Evolutionary conservation across 2,888 invertebrate genomes (phyloP).

Genomic region (Diploptera punctata): DNA sequence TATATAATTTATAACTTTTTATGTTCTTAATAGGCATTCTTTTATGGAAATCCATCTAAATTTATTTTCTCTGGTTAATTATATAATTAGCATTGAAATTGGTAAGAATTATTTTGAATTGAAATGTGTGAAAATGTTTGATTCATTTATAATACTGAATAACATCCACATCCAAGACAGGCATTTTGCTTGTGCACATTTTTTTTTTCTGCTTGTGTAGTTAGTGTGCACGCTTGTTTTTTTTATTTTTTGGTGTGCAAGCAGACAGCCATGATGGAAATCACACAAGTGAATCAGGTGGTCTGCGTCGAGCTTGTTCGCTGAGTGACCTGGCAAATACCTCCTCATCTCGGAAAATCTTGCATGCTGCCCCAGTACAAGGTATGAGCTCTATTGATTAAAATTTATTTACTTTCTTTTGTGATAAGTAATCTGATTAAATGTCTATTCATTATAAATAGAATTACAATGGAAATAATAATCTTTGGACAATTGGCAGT

Average conservation of each 20-base stretch:
- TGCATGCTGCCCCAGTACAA: constrained; percentile 36
- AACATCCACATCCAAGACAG: too few species aligned
- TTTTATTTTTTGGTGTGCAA: constrained; percentile 30
- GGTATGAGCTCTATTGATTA: constrained; percentile 28
- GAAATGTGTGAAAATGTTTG: background rate
- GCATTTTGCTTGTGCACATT: constrained; percentile 12
- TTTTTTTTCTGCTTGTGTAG: constrained; percentile 25
- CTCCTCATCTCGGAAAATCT: constrained; percentile 22
- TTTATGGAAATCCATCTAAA: too few species aligned
- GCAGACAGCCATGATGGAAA: constrained; percentile 56
- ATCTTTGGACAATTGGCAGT: too few species aligned
- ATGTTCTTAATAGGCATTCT: too few species aligned
- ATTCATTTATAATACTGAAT: too few species aligned
- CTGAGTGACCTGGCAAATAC: constrained; percentile 68
- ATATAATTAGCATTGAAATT: too few species aligned
- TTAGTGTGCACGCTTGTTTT: constrained; percentile 34
- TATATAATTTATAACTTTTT: too few species aligned
- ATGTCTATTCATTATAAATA: too few species aligned
- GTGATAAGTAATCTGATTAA: too few species aligned
- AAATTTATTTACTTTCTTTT: too few species aligned
- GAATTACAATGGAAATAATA: too few species aligned
- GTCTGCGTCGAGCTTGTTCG: constrained; percentile 80
- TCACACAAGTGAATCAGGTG: constrained; percentile 53
- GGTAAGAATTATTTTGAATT: background rate
- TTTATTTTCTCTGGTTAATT: too few species aligned